Evolutionary conservation across 2,888 invertebrate species (phyloP), one percentile per base, ranked within the genome.

Genomic region (Habroteleia sp.): DNA sequence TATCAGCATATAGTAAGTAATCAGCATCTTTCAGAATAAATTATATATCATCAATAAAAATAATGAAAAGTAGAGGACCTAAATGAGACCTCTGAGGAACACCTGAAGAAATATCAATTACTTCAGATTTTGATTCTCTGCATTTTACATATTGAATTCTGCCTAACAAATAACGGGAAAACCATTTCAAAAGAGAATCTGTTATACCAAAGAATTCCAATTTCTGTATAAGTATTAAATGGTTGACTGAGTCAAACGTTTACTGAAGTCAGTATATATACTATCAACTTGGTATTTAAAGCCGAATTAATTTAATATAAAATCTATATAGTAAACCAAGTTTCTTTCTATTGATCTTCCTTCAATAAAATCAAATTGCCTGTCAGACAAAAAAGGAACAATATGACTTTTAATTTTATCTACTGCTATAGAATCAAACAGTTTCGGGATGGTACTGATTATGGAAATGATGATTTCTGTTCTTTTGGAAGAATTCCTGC

Each of bases 1-100:
- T 20, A 41, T 41, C 39, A 1, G 39, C 20, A 41, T n/a, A 46
- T 14, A 46, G 11, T 14, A 27, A 29, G 33, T 8, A 6, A 1
- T 25, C 25, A 25, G 7, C 25, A 7, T 25, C 25, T 25, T 25
- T 25, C 7, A 25, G 7, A 25, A 48, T 4, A 10, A 5, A 16
- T 16, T 25, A 5, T 5, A 48, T n/a, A 29, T 56, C 41, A 41
- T 56, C 23, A 6, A 56, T 56, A 41, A 27, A 56, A 0, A 56
- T 39, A 6, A 10, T 39, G 29, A 56, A 56, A 0, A 56, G 11
- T 1, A 56, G 56, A 7, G 56, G 56, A 7, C 41, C 41, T 13
- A 56, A 16, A n/a, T 39, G 39, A 0, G 56, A 39, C 5, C 41
- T 41, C 20, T 39, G 41, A 4, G 56, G 17, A 13, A 56, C 56